phyloP scores from a whole-genome alignment of 2,888 invertebrate species.

The Serrognathus titanus region DNA sequence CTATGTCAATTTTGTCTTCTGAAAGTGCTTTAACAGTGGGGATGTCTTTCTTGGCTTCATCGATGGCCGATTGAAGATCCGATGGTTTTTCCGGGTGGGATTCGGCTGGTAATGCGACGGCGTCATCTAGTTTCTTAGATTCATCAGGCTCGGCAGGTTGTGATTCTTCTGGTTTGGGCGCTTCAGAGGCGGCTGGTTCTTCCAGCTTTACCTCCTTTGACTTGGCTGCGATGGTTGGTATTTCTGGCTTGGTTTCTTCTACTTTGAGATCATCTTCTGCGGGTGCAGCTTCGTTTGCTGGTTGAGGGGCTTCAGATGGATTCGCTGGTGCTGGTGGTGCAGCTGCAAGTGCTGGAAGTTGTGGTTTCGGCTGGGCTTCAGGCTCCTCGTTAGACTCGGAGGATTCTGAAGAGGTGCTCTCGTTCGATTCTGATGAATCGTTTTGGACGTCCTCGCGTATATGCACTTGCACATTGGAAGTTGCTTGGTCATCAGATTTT shows the following conservation, averaged over 20 bases:
- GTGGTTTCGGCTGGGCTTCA: slow-evolving; percentile 13
- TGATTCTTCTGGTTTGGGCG: slow-evolving; percentile 28
- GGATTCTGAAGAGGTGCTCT: slow-evolving; percentile 37
- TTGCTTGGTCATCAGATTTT: slow-evolving; percentile 37
- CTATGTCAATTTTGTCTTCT: slow-evolving; percentile 41
- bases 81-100: slow-evolving; percentile 25
- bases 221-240: slow-evolving; percentile 16
- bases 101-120: slow-evolving; percentile 21
- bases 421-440: slow-evolving; percentile 32
- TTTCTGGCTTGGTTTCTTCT: slow-evolving; percentile 24
- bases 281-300: neutral
- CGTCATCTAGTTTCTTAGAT: slow-evolving; percentile 13
- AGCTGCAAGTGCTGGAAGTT: slow-evolving; percentile 28
- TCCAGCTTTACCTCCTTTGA: slow-evolving; percentile 26
- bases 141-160: slow-evolving; percentile 9
- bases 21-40: slow-evolving; percentile 21
- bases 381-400: slow-evolving; percentile 34
- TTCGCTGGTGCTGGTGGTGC: slow-evolving; percentile 21
- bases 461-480: slow-evolving; percentile 27
- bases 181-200: slow-evolving; percentile 20
- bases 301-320: slow-evolving; percentile 22
- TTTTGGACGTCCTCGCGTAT: slow-evolving; percentile 25
- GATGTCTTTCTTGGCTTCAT: neutral
- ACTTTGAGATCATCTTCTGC: slow-evolving; percentile 15
- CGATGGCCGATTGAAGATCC: slow-evolving; percentile 27